A percentile compares a stretch with the other conserved stretches of the same genome.
phyloP scores from a whole-genome alignment of 2,888 invertebrate species.

The Girardia tigrina region DNA sequence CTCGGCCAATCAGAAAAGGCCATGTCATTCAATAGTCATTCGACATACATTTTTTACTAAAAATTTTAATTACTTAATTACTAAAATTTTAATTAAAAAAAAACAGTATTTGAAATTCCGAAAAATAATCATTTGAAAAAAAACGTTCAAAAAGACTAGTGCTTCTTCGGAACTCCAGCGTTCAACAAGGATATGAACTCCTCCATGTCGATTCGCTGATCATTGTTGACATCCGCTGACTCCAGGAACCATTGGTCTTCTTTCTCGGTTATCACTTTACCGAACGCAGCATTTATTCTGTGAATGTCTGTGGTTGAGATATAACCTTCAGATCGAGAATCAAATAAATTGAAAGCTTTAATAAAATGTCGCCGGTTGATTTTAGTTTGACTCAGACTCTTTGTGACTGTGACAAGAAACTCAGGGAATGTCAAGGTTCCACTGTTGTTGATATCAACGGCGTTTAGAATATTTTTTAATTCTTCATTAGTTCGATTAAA shows the following conservation, averaged over 20 bases:
- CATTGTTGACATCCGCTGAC: background rate
- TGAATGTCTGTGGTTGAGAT: background rate
- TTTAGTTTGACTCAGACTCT: background rate
- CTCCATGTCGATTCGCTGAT: background rate
- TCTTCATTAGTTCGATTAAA: background rate
- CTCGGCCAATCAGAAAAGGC: too few species aligned
- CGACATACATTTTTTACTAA: too few species aligned
- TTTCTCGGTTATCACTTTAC: background rate
- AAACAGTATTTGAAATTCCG: too few species aligned
- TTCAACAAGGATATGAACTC: background rate
- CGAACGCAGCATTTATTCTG: background rate
- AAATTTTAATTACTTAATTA: too few species aligned
- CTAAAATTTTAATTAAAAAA: too few species aligned
- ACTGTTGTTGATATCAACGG: background rate
- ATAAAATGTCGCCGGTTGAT: background rate
- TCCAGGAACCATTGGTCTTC: background rate
- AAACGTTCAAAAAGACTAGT: too few species aligned
- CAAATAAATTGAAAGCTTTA: background rate
- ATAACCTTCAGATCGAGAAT: background rate
- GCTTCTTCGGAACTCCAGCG: background rate
- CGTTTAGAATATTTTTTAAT: background rate
- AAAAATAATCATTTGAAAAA: too few species aligned
- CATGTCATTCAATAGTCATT: too few species aligned
- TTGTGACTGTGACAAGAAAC: background rate
- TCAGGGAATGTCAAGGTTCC: background rate